phyloP scores from a whole-genome alignment of 2,888 invertebrate species.

The Caradrina clavipalpis region DNA sequence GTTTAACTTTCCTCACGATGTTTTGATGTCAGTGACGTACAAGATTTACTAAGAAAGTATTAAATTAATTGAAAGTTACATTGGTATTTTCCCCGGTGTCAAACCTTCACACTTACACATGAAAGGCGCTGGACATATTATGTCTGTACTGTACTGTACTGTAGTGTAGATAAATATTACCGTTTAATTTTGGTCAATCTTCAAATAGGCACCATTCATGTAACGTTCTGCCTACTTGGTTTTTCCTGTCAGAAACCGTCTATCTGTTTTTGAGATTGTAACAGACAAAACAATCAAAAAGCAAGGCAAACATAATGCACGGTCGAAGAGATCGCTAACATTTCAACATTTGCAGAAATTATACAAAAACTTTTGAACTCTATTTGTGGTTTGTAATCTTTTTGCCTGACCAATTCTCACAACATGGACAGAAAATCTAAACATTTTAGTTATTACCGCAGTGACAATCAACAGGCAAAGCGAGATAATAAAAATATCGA shows the following conservation, averaged over 20 bases:
- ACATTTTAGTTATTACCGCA: conserved; percentile 4
- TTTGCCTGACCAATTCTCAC: background rate
- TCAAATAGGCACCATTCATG: background rate
- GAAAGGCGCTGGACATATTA: no score
- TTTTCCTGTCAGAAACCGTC: no score
- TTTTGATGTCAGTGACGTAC: no score
- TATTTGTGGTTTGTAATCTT: background rate
- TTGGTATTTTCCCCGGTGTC: no score
- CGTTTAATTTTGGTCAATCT: no score
- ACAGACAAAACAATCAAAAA: no score
- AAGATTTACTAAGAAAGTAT: no score
- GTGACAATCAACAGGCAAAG: conserved; percentile 11
- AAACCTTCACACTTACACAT: no score
- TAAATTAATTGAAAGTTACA: no score
- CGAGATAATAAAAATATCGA: conserved; percentile 21
- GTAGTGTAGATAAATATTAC: no score
- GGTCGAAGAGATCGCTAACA: background rate
- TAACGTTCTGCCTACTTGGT: background rate
- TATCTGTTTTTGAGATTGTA: background rate
- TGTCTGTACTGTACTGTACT: no score
- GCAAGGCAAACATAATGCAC: background rate
- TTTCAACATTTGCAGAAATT: conserved; percentile 4
- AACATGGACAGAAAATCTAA: background rate
- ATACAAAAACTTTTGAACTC: conserved; percentile 1
- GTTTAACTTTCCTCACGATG: no score